These are phyloP conservation scores for Poecilia gillii DNA, from an alignment of 2,797 vertebrate species.

Conservation along the genomic window DNA sequence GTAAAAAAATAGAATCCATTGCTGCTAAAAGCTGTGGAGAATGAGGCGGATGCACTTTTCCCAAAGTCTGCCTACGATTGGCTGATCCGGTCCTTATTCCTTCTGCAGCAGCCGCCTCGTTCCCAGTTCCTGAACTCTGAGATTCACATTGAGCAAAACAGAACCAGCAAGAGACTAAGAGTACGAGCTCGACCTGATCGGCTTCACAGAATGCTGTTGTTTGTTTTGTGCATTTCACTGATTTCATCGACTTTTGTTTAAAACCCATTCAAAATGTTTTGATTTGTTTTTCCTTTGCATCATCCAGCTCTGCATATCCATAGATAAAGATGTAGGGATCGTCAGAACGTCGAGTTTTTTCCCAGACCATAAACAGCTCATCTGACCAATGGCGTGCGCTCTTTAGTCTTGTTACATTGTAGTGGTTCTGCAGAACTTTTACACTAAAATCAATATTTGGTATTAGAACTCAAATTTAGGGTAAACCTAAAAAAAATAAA, in stretches of 20 bases:
- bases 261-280: neutral
- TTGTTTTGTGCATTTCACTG: neutral
- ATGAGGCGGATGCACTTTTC: neutral
- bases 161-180: neutral
- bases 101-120: neutral
- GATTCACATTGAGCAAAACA: neutral
- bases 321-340: neutral
- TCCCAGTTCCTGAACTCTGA: neutral
- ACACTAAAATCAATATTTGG: neutral
- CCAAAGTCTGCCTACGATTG: neutral
- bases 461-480: neutral
- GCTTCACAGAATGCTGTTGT: neutral
- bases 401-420: neutral
- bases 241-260: neutral
- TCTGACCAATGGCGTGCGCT: neutral
- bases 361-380: neutral
- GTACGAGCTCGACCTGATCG: neutral
- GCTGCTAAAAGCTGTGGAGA: neutral
- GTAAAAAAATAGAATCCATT: neutral
- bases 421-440: neutral
- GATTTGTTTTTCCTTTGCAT: neutral
- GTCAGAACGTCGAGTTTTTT: neutral
- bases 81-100: neutral
- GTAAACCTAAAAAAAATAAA: neutral
- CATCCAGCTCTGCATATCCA: neutral